Conservation (phyloP, 2,113 vertebrate genomes). For the Strix aluco region DNA sequence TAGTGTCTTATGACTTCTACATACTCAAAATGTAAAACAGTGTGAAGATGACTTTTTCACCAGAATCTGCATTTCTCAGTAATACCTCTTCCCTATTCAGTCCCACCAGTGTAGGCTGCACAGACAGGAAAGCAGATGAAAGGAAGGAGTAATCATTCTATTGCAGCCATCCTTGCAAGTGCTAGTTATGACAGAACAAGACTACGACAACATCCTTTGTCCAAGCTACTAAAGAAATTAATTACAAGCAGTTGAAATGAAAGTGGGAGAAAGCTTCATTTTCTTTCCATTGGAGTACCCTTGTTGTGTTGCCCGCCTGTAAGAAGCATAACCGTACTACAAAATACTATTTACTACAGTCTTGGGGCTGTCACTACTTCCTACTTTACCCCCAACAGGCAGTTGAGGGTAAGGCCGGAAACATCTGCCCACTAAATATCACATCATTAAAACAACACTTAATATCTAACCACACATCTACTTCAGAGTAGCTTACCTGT, state of each 20-base stretch:
- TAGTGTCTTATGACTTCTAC: not conserved
- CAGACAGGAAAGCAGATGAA: not conserved
- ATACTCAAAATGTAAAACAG: not conserved
- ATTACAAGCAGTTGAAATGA: not conserved
- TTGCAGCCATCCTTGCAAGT: not conserved
- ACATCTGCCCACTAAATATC: not conserved
- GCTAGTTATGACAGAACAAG: not conserved
- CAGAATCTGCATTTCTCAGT: not conserved
- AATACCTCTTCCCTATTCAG: not conserved
- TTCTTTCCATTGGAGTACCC: not conserved
- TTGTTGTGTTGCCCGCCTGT: not conserved
- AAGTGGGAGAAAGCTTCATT: not conserved
- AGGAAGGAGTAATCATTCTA: not conserved
- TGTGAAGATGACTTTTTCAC: not conserved
- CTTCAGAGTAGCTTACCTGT: not conserved
- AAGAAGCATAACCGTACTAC: not conserved
- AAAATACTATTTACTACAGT: not conserved
- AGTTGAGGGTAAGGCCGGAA: not conserved
- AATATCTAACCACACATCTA: not conserved
- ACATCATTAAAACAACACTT: not conserved
- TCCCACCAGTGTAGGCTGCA: not conserved
- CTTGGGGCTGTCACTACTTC: not conserved
- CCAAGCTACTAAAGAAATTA: not conserved
- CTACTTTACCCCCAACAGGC: not conserved
- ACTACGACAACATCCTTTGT: not conserved